These are phyloP conservation scores for Burhinus bistriatus DNA, from an alignment of 2,113 vertebrate genomes.

Conservation along the genomic window DNA sequence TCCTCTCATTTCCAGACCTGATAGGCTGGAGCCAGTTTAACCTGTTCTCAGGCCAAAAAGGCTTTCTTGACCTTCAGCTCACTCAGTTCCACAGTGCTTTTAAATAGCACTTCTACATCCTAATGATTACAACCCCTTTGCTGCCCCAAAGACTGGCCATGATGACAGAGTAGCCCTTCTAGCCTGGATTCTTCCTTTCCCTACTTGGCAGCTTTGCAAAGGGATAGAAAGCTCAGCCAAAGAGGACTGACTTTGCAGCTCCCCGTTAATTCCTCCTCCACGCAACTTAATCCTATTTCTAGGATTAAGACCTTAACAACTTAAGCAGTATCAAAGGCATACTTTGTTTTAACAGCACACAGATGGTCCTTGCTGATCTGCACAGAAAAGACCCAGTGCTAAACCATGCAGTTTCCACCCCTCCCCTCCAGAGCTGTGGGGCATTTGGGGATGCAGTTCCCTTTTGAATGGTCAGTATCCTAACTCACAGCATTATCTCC, in stretches of 20 bases:
- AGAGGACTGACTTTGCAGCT: neutral
- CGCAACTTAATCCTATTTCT: neutral
- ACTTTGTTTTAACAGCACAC: neutral
- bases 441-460: neutral
- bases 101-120: neutral
- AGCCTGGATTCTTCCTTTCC: neutral
- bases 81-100: neutral
- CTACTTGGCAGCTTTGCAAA: accelerated
- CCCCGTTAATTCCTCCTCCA: neutral
- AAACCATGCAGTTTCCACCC: neutral
- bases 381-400: neutral
- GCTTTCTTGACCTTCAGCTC: neutral
- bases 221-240: neutral
- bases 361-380: neutral
- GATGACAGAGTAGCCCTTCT: neutral
- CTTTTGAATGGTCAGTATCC: neutral
- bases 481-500: neutral
- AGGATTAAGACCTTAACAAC: neutral
- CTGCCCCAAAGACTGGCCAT: neutral
- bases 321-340: neutral
- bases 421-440: neutral
- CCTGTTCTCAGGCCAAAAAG: neutral
- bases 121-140: neutral
- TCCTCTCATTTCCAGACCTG: neutral
- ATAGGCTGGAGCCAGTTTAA: neutral